Evolutionary conservation across 2,888 invertebrate species (phyloP), one percentile per base, ranked within the genome.

Genomic region (Allygus modestus): DNA sequence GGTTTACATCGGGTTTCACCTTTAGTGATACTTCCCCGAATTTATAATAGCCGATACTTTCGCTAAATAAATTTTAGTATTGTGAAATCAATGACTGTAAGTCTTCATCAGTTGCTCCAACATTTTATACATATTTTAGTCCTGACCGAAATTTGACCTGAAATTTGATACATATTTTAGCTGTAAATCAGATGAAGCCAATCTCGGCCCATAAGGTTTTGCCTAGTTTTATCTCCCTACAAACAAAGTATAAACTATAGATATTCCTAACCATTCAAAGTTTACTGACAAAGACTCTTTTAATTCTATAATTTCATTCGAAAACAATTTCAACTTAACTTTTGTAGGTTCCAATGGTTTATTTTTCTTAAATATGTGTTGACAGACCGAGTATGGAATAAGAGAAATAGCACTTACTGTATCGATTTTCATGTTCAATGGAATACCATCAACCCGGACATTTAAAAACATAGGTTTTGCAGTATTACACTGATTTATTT

Each of bases 121-220:
- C 33, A 15, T 31, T 69, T 31, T 11, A 9, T n/a, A n/a, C n/a
- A n/a, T n/a, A 41, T 43, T 43, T 7, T 73, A 73, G 23, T 12
- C 73, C 73, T 1, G 73, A 15, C 73, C 73, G 41, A n/a, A n/a
- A n/a, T n/a, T n/a, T n/a, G n/a, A n/a, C n/a, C n/a, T n/a, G n/a
- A n/a, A n/a, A n/a, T n/a, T n/a, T n/a, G n/a, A n/a, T n/a, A n/a
- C n/a, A n/a, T n/a, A n/a, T n/a, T n/a, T n/a, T n/a, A n/a, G n/a
- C n/a, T n/a, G 23, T 73, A 5, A 23, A 73, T 23, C 23, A 73
- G 37, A 73, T 43, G 15, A 17, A 73, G 43, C 73, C 73, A 41
- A 20, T 73, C 73, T 43, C 73, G 41, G 17, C 73, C 73, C 41
- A 73, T 41, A 12, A 73, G 73, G n/a, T 23, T 73, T n/a, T 73